Evolutionary conservation across 2,113 vertebrate genomes (phyloP).

Genomic region (Xenopus borealis): DNA sequence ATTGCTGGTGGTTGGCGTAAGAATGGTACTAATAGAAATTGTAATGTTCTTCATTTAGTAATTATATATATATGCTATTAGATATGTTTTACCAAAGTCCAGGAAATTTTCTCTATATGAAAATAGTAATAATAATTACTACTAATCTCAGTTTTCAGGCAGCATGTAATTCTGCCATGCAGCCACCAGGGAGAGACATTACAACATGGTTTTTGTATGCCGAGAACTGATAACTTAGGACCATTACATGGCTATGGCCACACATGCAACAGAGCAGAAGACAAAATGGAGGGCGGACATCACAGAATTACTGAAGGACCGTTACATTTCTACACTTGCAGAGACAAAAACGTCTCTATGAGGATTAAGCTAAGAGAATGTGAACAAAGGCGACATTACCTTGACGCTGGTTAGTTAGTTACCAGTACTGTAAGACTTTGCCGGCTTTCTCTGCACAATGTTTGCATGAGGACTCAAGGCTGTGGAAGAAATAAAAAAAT

Average conservation of each 20-base stretch:
- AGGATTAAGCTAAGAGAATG: no score
- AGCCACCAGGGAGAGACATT: not conserved
- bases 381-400: not conserved
- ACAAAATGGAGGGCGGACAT: conserved; percentile 25
- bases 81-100: no score
- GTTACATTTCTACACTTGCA: no score
- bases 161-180: not conserved
- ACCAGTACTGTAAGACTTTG: conserved; percentile 26
- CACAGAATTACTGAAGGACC: not conserved
- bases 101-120: no score
- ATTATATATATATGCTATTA: no score
- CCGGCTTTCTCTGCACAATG: conserved; percentile 37
- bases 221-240: not conserved
- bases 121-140: no score
- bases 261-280: not conserved
- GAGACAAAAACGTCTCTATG: no score
- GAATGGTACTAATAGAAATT: no score
- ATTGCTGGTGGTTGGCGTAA: no score
- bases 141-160: no score
- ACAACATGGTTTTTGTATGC: not conserved
- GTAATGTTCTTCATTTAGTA: no score
- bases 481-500: not conserved
- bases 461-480: conserved; percentile 41
- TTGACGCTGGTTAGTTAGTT: conserved; percentile 9
- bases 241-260: not conserved